Percentiles rank a stretch among this genome's conserved stretches.
phyloP scores from a whole-genome alignment of 2,888 invertebrate species.

The Balanococcus diminutus region DNA sequence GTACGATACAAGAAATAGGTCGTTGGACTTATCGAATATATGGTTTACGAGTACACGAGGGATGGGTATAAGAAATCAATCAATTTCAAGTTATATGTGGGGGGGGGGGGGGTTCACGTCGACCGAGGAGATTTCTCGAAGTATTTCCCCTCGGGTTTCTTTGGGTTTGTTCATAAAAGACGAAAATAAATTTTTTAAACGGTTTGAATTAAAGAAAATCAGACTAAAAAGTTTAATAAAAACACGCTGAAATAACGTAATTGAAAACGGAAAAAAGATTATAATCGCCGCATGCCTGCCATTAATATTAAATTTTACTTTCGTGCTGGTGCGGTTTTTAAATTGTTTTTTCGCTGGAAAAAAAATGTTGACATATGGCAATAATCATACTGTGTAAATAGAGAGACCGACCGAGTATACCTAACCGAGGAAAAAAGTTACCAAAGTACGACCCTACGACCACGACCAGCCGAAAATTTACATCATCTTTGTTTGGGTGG shows the following conservation, averaged over 20 bases:
- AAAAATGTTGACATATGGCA: slow-evolving; percentile 32
- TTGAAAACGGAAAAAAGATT: slow-evolving; percentile 36
- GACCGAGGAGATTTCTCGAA: background rate
- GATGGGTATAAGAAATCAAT: background rate
- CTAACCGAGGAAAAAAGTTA: too few species aligned
- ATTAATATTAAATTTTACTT: slow-evolving; percentile 22
- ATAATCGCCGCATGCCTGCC: slow-evolving; percentile 9
- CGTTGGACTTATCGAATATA: background rate
- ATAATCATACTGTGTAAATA: slow-evolving; percentile 38
- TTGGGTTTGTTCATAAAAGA: background rate
- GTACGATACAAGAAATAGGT: background rate
- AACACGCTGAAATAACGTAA: slow-evolving; percentile 18
- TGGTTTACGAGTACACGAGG: too few species aligned
- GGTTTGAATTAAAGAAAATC: background rate
- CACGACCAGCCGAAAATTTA: background rate
- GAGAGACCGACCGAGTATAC: background rate
- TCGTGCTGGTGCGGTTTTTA: slow-evolving; percentile 26
- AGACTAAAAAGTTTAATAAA: background rate
- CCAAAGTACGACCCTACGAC: background rate
- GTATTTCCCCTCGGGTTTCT: background rate
- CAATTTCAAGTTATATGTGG: background rate
- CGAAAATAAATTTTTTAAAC: background rate
- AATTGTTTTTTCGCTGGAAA: slow-evolving; percentile 7
- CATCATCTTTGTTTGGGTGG: background rate
- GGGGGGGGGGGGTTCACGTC: too few species aligned